phyloP scores from a whole-genome alignment of 2,888 invertebrate species.

The Mythimna vitellina region DNA sequence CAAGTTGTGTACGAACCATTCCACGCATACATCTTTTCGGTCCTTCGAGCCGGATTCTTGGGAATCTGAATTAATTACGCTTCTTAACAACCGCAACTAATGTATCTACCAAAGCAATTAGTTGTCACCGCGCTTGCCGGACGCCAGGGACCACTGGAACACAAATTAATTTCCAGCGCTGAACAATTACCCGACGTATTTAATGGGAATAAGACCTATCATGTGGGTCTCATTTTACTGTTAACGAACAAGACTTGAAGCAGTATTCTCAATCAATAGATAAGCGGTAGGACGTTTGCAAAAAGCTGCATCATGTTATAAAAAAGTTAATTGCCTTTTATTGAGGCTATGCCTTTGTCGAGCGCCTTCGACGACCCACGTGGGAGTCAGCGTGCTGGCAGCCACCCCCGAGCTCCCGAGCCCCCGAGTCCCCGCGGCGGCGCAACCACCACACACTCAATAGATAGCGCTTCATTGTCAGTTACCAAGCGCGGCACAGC shows the following conservation, averaged over 20 bases:
- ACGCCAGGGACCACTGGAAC: background rate
- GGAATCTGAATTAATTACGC: slow-evolving; percentile 1
- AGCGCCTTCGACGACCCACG: slow-evolving; percentile 15
- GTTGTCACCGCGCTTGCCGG: background rate
- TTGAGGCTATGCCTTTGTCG: slow-evolving; percentile 26
- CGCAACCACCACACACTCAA: slow-evolving; percentile 13
- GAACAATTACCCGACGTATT: background rate
- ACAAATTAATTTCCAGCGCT: slow-evolving; percentile 12
- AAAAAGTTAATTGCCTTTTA: slow-evolving; percentile 44
- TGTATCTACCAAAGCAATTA: slow-evolving; percentile 23
- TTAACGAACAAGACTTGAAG: background rate
- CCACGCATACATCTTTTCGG: no score
- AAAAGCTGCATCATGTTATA: slow-evolving; percentile 25
- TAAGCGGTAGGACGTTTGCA: slow-evolving; percentile 24
- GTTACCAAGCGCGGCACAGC: slow-evolving; percentile 18
- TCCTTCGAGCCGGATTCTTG: no score
- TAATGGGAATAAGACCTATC: background rate
- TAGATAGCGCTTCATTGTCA: slow-evolving; percentile 21
- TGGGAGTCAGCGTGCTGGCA: slow-evolving; percentile 9
- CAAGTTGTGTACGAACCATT: no score
- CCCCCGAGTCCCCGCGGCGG: background rate
- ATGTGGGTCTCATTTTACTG: background rate
- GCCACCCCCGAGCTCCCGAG: slow-evolving; percentile 3
- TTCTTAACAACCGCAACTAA: slow-evolving; percentile 12
- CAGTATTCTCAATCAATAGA: slow-evolving; percentile 15